Evolutionary conservation across 2,888 invertebrate species (phyloP).

Genomic region (Ferdinandea cuprea): DNA sequence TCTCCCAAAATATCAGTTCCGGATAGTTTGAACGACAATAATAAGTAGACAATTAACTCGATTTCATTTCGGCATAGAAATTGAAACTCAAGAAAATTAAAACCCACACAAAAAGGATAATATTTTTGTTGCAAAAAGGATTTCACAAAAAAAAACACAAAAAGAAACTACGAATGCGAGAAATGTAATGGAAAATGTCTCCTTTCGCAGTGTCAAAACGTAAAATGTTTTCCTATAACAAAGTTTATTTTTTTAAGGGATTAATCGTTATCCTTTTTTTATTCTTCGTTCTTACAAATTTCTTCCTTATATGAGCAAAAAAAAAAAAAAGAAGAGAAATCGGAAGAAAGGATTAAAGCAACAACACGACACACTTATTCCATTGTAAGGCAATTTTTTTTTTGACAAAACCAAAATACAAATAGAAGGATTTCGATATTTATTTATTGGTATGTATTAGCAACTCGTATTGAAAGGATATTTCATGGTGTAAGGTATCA

Average conservation of each 20-base stretch:
- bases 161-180: conserved; percentile 3
- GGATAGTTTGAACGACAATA: conserved; percentile 34
- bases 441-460: background rate
- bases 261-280: conserved; percentile 46
- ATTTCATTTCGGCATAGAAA: conserved; percentile 8
- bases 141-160: conserved; percentile 39
- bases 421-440: conserved; percentile 16
- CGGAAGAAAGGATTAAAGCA: conserved; percentile 61
- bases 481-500: conserved; percentile 15
- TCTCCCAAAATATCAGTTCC: conserved; percentile 37
- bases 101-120: conserved; percentile 42
- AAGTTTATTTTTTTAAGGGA: conserved; percentile 33
- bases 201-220: conserved; percentile 13
- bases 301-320: background rate
- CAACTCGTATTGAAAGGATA: background rate
- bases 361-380: conserved; percentile 36
- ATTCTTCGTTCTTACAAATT: background rate
- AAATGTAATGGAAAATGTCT: conserved; percentile 17
- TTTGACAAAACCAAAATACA: background rate
- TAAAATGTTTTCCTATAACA: conserved; percentile 9
- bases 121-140: conserved; percentile 29
- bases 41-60: conserved; percentile 23
- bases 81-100: conserved; percentile 24
- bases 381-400: conserved; percentile 2
- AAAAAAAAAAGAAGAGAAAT: conserved; percentile 24